Evolutionary conservation across 2,797 vertebrate genomes (phyloP).

Genomic region (Ptychobarbus kaznakovi): DNA sequence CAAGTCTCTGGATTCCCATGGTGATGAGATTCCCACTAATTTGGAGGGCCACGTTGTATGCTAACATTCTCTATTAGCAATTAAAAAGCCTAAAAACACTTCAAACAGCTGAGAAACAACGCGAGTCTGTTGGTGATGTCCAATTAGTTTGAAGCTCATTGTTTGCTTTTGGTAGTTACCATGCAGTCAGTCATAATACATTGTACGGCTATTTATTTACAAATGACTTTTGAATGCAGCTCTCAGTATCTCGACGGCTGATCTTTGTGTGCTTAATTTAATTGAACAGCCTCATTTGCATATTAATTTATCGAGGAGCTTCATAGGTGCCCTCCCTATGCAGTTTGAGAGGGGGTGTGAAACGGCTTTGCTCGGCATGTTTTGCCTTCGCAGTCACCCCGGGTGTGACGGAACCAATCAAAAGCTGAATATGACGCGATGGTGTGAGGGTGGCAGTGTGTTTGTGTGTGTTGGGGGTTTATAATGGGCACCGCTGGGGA

Average conservation of each 20-base stretch:
- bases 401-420: slow-evolving; percentile 57
- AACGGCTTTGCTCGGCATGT: slow-evolving; percentile 50
- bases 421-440: slow-evolving; percentile 48
- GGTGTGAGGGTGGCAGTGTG: slow-evolving; percentile 41
- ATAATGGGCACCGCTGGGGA: slow-evolving; percentile 51
- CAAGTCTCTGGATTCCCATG: not conserved
- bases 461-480: slow-evolving; percentile 46
- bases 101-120: slow-evolving; percentile 19
- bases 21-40: slow-evolving; percentile 14
- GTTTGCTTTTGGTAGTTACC: slow-evolving; percentile 16
- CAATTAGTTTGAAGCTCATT: slow-evolving; percentile 20
- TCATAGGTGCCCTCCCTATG: slow-evolving; percentile 50
- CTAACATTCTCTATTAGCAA: slow-evolving; percentile 29
- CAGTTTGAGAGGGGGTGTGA: slow-evolving; percentile 53
- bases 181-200: slow-evolving; percentile 10
- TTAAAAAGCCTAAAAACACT: slow-evolving; percentile 36
- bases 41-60: slow-evolving; percentile 22
- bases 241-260: slow-evolving; percentile 11
- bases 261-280: slow-evolving; percentile 51
- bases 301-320: slow-evolving; percentile 50
- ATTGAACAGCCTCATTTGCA: slow-evolving; percentile 37
- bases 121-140: not conserved
- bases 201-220: slow-evolving; percentile 40
- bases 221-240: slow-evolving; percentile 23
- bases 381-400: slow-evolving; percentile 36